Evolutionary conservation across 2,888 invertebrate genomes (phyloP).

Genomic region (Microplitis deprimator): DNA sequence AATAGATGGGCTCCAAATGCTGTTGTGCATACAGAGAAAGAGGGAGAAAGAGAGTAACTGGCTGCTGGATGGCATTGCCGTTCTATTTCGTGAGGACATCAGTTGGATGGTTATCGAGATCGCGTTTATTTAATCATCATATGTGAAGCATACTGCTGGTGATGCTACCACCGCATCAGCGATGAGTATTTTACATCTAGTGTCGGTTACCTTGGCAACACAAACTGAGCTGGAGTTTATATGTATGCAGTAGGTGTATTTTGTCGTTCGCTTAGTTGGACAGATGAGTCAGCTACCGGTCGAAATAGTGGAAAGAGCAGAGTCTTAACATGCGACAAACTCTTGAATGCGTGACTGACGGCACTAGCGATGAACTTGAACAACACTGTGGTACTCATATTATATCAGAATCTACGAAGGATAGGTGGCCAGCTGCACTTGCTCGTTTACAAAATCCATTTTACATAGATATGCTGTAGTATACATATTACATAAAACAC

Average conservation of each 20-base stretch:
- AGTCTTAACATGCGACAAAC: neutral
- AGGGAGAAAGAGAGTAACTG: too few relatives aligned
- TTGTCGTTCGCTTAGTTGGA: neutral
- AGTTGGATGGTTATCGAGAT: conserved; percentile 26
- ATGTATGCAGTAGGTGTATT: neutral
- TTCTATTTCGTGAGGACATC: conserved; percentile 9
- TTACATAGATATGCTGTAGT: conserved; percentile 43
- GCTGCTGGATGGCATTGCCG: too few relatives aligned
- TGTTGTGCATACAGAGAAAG: neutral
- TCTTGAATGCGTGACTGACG: neutral
- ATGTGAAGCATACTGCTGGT: conserved; percentile 17
- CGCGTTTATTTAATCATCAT: conserved; percentile 18
- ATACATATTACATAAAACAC: conserved; percentile 47
- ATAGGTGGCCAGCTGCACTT: neutral
- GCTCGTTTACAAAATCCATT: conserved; percentile 36
- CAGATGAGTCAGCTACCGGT: neutral
- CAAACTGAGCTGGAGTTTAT: neutral
- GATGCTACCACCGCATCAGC: neutral
- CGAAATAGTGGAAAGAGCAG: neutral
- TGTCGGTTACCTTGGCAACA: neutral
- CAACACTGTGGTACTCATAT: neutral
- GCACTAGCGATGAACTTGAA: neutral
- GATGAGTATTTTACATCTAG: neutral
- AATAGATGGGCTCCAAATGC: conserved; percentile 29
- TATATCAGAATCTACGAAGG: neutral